Conservation (phyloP, 2,888 invertebrate species). For the Nasonia oneida region DNA sequence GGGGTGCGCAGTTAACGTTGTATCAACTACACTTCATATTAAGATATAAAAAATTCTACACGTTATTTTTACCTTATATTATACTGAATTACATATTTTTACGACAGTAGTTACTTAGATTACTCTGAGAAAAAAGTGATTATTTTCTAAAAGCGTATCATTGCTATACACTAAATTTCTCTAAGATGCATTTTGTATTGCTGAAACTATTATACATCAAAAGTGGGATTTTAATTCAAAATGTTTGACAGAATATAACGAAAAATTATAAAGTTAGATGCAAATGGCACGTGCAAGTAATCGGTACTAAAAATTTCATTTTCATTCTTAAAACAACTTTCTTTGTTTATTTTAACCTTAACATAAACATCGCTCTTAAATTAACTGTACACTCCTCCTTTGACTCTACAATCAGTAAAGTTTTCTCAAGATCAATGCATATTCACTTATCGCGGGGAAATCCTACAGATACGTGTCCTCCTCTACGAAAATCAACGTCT, state of each 20-base stretch:
- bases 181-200: background rate
- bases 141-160: background rate
- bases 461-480: background rate
- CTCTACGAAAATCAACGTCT: background rate
- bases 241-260: background rate
- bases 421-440: background rate
- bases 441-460: background rate
- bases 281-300: slow-evolving; percentile 1
- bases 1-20: too few species aligned
- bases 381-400: background rate
- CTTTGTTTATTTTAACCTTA: background rate
- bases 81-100: too few species aligned
- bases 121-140: background rate
- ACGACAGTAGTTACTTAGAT: background rate
- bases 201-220: background rate
- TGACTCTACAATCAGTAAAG: background rate
- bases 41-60: too few species aligned
- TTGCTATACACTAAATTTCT: background rate
- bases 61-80: too few species aligned
- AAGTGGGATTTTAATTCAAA: background rate
- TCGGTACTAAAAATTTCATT: background rate
- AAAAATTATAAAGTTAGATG: background rate
- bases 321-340: background rate
- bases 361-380: background rate
- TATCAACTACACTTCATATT: too few species aligned